Evolutionary conservation across 23 tunicate species (phyloP), one percentile per base, ranked within the genome.

Genomic region (Ciona savignyi): DNA sequence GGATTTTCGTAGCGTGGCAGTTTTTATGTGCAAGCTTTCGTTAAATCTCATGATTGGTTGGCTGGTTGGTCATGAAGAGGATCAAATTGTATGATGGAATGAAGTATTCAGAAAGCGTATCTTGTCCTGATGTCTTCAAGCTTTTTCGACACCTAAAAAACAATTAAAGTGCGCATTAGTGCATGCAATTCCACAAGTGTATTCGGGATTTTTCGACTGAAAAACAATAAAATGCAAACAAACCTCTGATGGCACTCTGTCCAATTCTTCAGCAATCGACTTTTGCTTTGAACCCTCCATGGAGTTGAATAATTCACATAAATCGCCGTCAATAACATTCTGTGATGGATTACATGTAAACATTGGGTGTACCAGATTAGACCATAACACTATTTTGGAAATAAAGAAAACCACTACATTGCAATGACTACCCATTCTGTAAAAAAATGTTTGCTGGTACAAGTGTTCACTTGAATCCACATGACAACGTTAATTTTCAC

Each of bases 271-370:
- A 33, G 99, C 95, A 29, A 94, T 81, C 6, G 56, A 34, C 30
- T 87, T 86, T 81, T 94, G 99, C 73, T 87, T 87, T 25, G 93
- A 86, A 49, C n/a, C 1, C 28, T 83, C 95, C 74, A 94, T 83
- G 3, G 93, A 83, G 33, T 80, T 79, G 84, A 87, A 94, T 3
- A 73, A 68, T 65, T 94, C 99, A 67, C 99, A 94, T 73, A 94
- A 76, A 78, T 94, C 99, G 2, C 99, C 99, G 66, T 94, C 99
- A 62, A 94, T 86, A 29, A 94, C 95, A 51, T 83, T 83, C 97
- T 90, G 63, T 4, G 68, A 63, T 6, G 15, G 56, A 42, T 42
- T 42, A 42, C 11, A 42, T 42, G 56, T 42, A 9, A 42, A 42
- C 56, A 42, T 6, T 42, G n/a, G n/a, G n/a, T n/a, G n/a, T n/a